Evolutionary conservation across 2,888 invertebrate genomes (phyloP), one percentile per base, ranked within the genome.

Genomic region (Nomada hirtipes): DNA sequence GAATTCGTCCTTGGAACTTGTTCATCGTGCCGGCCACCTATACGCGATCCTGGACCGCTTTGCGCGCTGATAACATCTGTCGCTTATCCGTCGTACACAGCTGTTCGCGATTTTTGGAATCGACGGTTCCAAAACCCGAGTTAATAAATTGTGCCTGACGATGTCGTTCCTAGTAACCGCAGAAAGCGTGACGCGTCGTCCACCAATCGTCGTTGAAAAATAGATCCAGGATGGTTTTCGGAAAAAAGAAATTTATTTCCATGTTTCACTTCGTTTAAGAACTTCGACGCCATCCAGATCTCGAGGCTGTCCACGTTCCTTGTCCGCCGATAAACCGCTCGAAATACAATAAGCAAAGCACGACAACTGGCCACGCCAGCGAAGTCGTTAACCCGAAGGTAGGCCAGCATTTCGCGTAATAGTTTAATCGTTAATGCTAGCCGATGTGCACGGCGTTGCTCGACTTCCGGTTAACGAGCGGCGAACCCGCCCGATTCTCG

Each of bases 371-470:
- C 20, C 53, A 20, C 53, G 63, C 50, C 23, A 26, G 4, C 47
- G 9, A 20, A 78, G 72, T 79, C 71, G 63, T 72, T 68, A 67
- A 72, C 61, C 75, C 75, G n/a, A 61, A 23, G 3, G 71, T 18
- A 15, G 18, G 7, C 68, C 20, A 2, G 53, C 23, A 20, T 81
- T 81, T 73, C 73, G 63, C 59, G 78, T 75, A 74, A 82, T 61
- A 65, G 81, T 67, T 55, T 82, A 69, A 82, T 82, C 64, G 71
- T 60, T 68, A 67, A 79, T 44, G 26, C 50, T 44, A 13, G 36
- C 52, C 11, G 29, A 10, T 23, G 55, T 20, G 20, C 44, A 23
- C 50, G 11, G 23, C 29, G 18, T 13, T 2, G 13, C 57, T 44
- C 50, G 59, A 63, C 57, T 84, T 80, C 71, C 73, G 73, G 67